A percentile compares a stretch with the other conserved stretches of the same genome.
Conservation (phyloP, 2,113 vertebrate genomes). For the Hyaena hyaena region DNA sequence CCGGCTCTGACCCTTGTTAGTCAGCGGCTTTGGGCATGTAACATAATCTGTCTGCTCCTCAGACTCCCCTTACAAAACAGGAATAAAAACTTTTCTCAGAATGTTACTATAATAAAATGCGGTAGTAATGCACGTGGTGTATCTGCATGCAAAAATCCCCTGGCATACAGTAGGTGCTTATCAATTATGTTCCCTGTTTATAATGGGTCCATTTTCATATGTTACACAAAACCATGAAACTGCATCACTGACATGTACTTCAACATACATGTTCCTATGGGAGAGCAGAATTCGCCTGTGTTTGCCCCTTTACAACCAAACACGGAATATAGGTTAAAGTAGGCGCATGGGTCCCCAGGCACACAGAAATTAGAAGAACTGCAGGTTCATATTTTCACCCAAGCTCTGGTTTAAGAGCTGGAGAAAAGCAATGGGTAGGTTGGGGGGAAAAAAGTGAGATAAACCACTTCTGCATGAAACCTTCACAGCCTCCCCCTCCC, state of each 20-base stretch:
- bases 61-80: neutral
- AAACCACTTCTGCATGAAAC: neutral
- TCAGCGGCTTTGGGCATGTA: neutral
- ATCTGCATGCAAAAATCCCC: neutral
- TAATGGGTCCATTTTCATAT: neutral
- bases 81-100: neutral
- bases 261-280: neutral
- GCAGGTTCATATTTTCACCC: neutral
- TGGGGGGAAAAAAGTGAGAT: neutral
- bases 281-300: neutral
- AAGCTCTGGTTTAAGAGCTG: neutral
- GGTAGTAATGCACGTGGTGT: neutral
- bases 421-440: neutral
- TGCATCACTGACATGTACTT: accelerated
- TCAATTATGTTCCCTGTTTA: neutral
- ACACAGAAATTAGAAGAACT: neutral
- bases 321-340: accelerated
- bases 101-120: neutral
- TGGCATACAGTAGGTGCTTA: neutral
- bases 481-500: accelerated
- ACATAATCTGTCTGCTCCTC: too few relatives aligned
- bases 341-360: neutral
- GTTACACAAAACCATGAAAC: neutral
- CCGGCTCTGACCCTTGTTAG: neutral
- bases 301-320: neutral